Conservation (phyloP, 2,797 vertebrate genomes). For the Setipinna tenuifilis region DNA sequence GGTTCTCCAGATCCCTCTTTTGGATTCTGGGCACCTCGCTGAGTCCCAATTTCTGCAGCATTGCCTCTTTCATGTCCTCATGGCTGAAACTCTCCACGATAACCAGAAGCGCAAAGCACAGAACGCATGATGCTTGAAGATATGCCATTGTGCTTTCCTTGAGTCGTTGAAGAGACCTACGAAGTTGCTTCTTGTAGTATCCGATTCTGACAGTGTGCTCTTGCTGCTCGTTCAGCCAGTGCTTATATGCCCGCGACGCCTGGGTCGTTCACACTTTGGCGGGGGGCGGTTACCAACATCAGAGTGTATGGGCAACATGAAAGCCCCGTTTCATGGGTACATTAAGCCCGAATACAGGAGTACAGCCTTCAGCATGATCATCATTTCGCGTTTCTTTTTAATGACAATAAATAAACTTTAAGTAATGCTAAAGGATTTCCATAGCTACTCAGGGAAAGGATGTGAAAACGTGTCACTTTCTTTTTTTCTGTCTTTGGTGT, state of each 20-base stretch:
- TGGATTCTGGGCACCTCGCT: slow-evolving; percentile 76
- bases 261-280: slow-evolving; percentile 74
- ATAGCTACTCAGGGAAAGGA: neutral
- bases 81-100: slow-evolving; percentile 72
- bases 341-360: slow-evolving; percentile 78
- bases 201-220: slow-evolving; percentile 52
- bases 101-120: slow-evolving; percentile 62
- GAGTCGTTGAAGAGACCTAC: neutral
- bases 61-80: slow-evolving; percentile 77
- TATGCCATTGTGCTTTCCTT: slow-evolving; percentile 65
- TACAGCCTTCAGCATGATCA: slow-evolving; percentile 59
- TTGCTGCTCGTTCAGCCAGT: slow-evolving; percentile 55
- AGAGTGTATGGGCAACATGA: slow-evolving; percentile 77
- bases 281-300: slow-evolving; percentile 72
- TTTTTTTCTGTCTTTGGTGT: neutral
- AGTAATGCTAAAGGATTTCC: neutral
- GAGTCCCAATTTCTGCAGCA: slow-evolving; percentile 83
- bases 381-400: neutral
- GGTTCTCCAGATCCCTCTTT: slow-evolving; percentile 81
- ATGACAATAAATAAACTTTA: slow-evolving; percentile 17
- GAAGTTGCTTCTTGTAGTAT: slow-evolving; percentile 23
- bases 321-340: slow-evolving; percentile 75
- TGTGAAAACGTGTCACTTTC: neutral
- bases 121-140: slow-evolving; percentile 61
- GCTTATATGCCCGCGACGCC: slow-evolving; percentile 73